Evolutionary conservation across 2,797 vertebrate genomes (phyloP).

Genomic region (Danio kyathit): DNA sequence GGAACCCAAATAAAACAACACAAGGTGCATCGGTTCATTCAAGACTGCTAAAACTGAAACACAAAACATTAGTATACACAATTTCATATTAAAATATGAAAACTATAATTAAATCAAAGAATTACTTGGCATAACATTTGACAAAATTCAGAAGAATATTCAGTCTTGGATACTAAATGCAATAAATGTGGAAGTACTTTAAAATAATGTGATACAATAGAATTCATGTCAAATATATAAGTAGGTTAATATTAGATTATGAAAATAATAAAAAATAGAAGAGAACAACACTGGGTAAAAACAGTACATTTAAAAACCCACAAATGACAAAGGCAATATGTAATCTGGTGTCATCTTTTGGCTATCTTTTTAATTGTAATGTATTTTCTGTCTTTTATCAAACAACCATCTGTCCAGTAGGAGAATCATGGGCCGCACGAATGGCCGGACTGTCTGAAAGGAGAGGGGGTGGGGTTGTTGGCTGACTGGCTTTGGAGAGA

Average conservation of each 20-base stretch:
- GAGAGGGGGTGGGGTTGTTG: constrained; percentile 58
- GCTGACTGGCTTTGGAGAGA: constrained; percentile 77
- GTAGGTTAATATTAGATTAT: too few relatives aligned
- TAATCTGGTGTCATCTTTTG: constrained; percentile 31
- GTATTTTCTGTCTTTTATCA: constrained; percentile 72
- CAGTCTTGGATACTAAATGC: not conserved
- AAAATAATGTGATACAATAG: not conserved
- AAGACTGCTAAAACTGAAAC: constrained; percentile 4
- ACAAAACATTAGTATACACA: not conserved
- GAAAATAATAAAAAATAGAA: not conserved
- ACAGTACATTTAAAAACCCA: too few relatives aligned
- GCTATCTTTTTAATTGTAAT: constrained; percentile 62
- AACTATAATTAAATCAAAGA: not conserved
- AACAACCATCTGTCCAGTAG: constrained; percentile 79
- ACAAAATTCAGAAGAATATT: not conserved
- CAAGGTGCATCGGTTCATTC: not conserved
- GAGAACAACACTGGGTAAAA: not conserved
- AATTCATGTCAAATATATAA: not conserved
- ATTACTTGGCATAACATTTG: not conserved
- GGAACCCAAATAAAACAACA: constrained; percentile 39
- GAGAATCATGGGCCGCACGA: constrained; percentile 68
- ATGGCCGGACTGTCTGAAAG: constrained; percentile 71
- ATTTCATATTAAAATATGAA: not conserved
- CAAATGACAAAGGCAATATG: not conserved
- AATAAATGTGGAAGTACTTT: not conserved